A percentile compares a stretch with the other conserved stretches of the same genome.
These are phyloP conservation scores for Saccostrea echinata DNA, from an alignment of 1,140 invertebrate genomes.

Conservation along the genomic window DNA sequence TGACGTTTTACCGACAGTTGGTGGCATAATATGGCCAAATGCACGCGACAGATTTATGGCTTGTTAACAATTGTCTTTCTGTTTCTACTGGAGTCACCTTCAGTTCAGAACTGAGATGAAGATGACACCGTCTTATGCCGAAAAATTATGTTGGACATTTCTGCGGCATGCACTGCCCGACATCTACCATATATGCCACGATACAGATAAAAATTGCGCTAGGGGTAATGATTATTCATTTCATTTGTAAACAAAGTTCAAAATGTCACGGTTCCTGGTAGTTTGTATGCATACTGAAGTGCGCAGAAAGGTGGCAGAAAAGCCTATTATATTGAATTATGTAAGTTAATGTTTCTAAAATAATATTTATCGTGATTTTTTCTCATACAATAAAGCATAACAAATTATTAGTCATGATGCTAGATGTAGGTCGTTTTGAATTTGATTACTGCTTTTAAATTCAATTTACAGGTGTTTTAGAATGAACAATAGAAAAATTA, in stretches of 20 bases:
- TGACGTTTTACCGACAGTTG: constrained; percentile 15
- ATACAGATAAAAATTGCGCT: neutral
- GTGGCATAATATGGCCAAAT: neutral
- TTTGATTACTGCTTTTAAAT: too few species aligned
- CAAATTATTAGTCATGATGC: too few species aligned
- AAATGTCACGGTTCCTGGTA: neutral
- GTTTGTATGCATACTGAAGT: neutral
- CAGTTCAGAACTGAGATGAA: neutral
- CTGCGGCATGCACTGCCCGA: constrained; percentile 22
- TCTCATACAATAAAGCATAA: too few species aligned
- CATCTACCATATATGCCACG: neutral
- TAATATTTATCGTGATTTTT: too few species aligned
- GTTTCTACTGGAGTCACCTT: neutral
- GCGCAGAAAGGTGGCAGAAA: neutral
- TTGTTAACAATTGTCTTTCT: neutral
- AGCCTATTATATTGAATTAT: neutral
- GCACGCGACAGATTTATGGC: constrained; percentile 4
- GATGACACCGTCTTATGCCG: constrained; percentile 21
- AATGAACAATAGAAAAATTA: too few species aligned
- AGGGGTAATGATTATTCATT: neutral
- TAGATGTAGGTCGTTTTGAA: too few species aligned
- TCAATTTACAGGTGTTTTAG: too few species aligned
- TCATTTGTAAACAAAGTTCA: constrained; percentile 4
- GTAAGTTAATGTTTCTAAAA: neutral
- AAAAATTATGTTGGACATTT: constrained; percentile 12